Evolutionary conservation across 2,888 invertebrate species (phyloP).

Genomic region (Hylaea fasciaria): DNA sequence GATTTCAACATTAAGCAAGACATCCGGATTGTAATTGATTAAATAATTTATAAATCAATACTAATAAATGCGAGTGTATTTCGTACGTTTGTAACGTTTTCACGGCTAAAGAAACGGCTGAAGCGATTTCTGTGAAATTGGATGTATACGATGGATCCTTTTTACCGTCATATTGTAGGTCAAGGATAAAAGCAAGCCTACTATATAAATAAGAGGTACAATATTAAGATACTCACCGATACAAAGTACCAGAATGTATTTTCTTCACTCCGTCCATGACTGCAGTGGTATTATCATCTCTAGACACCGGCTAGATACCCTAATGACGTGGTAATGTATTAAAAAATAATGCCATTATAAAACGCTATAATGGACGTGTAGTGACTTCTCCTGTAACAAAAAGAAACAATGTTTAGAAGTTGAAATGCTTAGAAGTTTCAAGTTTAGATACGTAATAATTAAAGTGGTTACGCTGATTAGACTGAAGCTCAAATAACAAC

Average conservation of each 20-base stretch:
- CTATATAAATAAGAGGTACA: not conserved
- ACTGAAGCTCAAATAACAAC: not conserved
- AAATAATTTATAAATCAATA: too few relatives aligned
- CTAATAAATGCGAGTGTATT: too few relatives aligned
- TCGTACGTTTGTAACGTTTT: too few relatives aligned
- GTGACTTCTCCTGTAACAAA: conserved; percentile 63
- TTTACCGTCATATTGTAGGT: too few relatives aligned
- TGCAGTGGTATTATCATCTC: conserved; percentile 75
- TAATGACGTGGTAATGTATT: conserved; percentile 63
- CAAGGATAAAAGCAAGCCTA: too few relatives aligned
- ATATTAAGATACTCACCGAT: conserved; percentile 71
- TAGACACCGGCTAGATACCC: conserved; percentile 55
- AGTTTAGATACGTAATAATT: conserved; percentile 5
- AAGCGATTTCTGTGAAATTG: too few relatives aligned
- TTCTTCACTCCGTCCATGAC: conserved; percentile 83
- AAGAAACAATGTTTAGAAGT: conserved; percentile 33
- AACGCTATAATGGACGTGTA: conserved; percentile 49
- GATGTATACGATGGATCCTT: too few relatives aligned
- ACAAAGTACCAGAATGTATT: conserved; percentile 82
- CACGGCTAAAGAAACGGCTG: too few relatives aligned
- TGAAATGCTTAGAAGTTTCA: too few relatives aligned
- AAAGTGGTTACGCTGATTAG: not conserved
- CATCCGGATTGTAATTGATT: too few relatives aligned
- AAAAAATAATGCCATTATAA: conserved; percentile 70
- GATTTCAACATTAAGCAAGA: too few relatives aligned